These are phyloP conservation scores for Odontocolon sp. DNA, from an alignment of 2,888 invertebrate species.

Conservation along the genomic window DNA sequence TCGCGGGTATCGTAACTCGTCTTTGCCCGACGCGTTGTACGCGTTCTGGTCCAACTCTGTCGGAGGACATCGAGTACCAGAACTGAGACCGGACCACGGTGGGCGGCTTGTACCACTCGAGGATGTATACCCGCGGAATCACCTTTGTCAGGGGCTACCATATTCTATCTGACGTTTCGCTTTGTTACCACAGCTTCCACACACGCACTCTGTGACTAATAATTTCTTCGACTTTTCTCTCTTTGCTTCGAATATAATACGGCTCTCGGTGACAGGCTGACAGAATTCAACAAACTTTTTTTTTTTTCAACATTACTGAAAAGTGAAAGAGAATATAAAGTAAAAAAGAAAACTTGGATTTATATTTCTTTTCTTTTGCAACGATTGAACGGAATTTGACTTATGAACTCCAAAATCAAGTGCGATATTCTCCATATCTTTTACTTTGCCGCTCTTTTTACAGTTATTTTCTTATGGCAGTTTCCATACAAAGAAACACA, in stretches of 20 bases:
- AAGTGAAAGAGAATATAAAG: no score
- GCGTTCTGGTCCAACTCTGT: no score
- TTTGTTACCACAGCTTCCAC: conserved; percentile 17
- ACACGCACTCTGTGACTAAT: conserved; percentile 34
- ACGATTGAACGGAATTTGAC: no score
- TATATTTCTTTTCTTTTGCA: no score
- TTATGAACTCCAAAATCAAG: no score
- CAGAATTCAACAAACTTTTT: background rate
- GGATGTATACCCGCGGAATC: conserved; percentile 26
- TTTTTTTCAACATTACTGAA: no score
- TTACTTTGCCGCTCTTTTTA: no score
- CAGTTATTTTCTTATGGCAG: no score
- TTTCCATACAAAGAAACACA: no score
- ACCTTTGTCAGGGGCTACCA: conserved; percentile 30
- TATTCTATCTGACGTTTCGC: background rate
- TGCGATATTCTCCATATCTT: no score
- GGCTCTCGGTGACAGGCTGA: background rate
- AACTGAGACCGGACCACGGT: conserved; percentile 19
- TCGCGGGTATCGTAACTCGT: conserved; percentile 56
- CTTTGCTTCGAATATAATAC: background rate
- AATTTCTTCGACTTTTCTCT: conserved; percentile 10
- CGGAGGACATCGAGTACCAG: conserved; percentile 7
- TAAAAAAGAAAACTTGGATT: no score
- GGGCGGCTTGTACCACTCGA: conserved; percentile 41
- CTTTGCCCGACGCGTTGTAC: background rate